Evolutionary conservation across 2,113 vertebrate species (phyloP).

Genomic region (Leptocoma aspasia): DNA sequence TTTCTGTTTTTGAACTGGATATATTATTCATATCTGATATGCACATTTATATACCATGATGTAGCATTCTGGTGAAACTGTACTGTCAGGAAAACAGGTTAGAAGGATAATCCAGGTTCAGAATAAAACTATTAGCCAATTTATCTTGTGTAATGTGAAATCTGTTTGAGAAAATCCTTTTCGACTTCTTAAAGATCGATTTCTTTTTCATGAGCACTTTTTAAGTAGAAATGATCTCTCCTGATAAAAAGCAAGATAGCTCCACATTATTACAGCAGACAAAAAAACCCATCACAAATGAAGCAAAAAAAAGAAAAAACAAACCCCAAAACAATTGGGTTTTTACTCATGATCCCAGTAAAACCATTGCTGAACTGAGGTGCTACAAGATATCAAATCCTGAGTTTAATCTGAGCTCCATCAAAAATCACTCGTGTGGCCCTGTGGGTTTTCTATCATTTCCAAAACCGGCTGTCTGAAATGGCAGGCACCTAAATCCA

Average conservation of each 20-base stretch:
- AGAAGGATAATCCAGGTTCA: not conserved
- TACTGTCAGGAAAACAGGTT: not conserved
- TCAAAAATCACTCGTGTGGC: not conserved
- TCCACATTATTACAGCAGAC: not conserved
- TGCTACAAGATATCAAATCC: not conserved
- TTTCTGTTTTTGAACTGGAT: not conserved
- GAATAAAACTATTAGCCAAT: not conserved
- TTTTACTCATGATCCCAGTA: not conserved
- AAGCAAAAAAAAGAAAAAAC: not conserved
- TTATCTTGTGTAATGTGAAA: not conserved
- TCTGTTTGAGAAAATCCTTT: not conserved
- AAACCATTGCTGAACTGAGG: not conserved
- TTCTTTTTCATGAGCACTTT: not conserved
- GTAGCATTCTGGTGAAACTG: not conserved
- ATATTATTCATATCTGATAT: not conserved
- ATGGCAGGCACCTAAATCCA: not conserved
- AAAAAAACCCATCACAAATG: accelerated
- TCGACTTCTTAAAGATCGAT: not conserved
- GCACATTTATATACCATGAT: not conserved
- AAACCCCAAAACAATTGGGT: accelerated
- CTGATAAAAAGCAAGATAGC: not conserved
- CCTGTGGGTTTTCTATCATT: not conserved
- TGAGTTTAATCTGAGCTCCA: not conserved
- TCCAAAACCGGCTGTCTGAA: not conserved
- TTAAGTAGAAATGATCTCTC: accelerated